These are phyloP conservation scores for Elaphurus davidianus DNA, from an alignment of 2,113 vertebrate species.

Conservation along the genomic window DNA sequence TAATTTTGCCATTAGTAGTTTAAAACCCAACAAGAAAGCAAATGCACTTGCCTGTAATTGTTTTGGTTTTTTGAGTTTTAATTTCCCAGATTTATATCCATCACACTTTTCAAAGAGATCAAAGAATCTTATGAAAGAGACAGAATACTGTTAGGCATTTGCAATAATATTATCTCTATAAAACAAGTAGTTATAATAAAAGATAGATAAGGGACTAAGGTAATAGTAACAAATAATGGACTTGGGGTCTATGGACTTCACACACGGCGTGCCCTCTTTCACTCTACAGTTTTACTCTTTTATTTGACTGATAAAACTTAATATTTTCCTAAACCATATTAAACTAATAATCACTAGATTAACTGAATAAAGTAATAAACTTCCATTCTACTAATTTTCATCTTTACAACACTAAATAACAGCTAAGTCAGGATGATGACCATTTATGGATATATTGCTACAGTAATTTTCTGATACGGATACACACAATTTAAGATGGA, in stretches of 20 bases:
- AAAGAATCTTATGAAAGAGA: slow-evolving; percentile 86
- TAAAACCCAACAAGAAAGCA: slow-evolving; percentile 24
- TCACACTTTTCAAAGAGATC: slow-evolving; percentile 94
- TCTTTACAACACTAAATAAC: not conserved
- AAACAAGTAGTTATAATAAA: not conserved
- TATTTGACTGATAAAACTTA: not conserved
- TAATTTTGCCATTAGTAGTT: not conserved
- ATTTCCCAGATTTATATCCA: slow-evolving; percentile 91
- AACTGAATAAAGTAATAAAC: not conserved
- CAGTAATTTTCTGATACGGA: not conserved
- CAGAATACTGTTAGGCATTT: slow-evolving; percentile 31
- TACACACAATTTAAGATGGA: not conserved
- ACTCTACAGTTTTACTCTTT: not conserved
- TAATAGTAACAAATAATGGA: not conserved
- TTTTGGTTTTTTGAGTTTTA: slow-evolving; percentile 92
- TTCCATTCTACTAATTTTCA: slow-evolving; percentile 2
- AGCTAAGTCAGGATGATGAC: not conserved
- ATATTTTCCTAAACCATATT: not conserved
- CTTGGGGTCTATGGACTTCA: not conserved
- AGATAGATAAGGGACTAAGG: not conserved
- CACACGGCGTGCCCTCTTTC: not conserved
- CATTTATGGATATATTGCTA: not conserved
- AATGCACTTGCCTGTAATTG: slow-evolving; percentile 87
- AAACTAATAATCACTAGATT: not conserved
- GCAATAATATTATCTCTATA: not conserved